Percentiles rank a stretch among this genome's conserved stretches.
Evolutionary conservation across 2,113 vertebrate species (phyloP).

Genomic region (Garra rufa): DNA sequence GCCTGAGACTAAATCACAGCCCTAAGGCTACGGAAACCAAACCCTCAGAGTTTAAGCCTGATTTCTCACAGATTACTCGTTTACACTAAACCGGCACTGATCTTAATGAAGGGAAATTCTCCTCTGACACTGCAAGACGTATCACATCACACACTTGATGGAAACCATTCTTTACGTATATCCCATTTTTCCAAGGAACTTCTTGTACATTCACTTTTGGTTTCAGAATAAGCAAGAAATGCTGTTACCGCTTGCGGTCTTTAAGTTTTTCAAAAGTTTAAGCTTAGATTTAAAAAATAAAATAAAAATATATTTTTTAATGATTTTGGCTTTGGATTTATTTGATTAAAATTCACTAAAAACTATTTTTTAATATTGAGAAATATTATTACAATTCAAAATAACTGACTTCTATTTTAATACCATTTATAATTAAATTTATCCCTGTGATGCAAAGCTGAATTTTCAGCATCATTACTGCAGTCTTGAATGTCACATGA

Average conservation of each 20-base stretch:
- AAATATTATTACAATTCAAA: not conserved
- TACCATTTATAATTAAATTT: not conserved
- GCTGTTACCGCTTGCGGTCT: not conserved
- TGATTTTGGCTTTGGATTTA: not conserved
- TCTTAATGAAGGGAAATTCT: not conserved
- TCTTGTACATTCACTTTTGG: not conserved
- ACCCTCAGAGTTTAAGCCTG: not conserved
- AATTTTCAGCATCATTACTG: not conserved
- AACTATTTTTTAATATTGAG: not conserved
- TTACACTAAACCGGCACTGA: not conserved
- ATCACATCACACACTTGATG: not conserved
- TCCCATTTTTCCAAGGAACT: not conserved
- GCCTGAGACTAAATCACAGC: constrained; percentile 34
- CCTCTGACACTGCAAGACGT: not conserved
- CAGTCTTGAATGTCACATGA: not conserved
- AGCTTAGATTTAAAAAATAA: too few relatives aligned
- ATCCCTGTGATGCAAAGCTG: not conserved
- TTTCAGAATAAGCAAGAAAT: not conserved
- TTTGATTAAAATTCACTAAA: not conserved
- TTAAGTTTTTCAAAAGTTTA: too few relatives aligned
- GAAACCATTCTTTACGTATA: not conserved
- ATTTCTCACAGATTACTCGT: constrained; percentile 22
- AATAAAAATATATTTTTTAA: too few relatives aligned
- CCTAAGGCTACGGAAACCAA: constrained; percentile 11
- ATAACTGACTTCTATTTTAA: not conserved